Evolutionary conservation across 2,113 vertebrate species (phyloP), one percentile per base, ranked within the genome.

Genomic region (Dolichotis patagonum): DNA sequence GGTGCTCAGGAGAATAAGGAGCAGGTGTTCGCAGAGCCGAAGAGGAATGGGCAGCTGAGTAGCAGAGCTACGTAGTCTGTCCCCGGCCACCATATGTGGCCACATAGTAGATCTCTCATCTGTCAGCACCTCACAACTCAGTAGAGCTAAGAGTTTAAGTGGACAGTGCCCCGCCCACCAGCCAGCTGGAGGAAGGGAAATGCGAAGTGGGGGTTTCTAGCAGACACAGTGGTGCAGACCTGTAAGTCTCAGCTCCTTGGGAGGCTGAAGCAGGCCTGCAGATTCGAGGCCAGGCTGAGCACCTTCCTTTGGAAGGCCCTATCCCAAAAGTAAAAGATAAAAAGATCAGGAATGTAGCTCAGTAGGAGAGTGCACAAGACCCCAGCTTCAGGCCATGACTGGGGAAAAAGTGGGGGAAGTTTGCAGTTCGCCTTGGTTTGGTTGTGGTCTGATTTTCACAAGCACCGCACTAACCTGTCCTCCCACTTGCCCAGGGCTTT

Each of bases 401-500:
- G 43, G 75, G 30, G 20, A 35, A 52, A 52, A 52, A 19, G 46
- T 35, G 30, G 49, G 73, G 32, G 30, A 35, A 9, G 46, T 52
- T 52, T 54, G 20, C 35, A 30, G 32, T 80, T 78, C 32, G 38
- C 32, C 32, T 54, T 4, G 16, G 46, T 35, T 35, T 80, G 30
- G 7, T 80, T 54, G 13, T 22, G 75, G 43, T 49, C 75, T 30
- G 43, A 4, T 30, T 73, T n/a, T 13, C 73, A 46, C 56, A n/a
- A 94, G 38, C 3, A 8, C 56, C 52, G 0, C 81, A 88, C 91
- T 97, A 49, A 88, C 63, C 7, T 16, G 17, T 4, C 0, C 43
- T 1, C 19, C 60, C 88, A 85, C 60, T 97, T n/a, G 5, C 91
- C 0, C 98, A 99, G 99, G 99, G 98, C 99, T 99, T 97, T 99